phyloP scores from a whole-genome alignment of 2,797 vertebrate genomes.

The Peromyscus aztecus region DNA sequence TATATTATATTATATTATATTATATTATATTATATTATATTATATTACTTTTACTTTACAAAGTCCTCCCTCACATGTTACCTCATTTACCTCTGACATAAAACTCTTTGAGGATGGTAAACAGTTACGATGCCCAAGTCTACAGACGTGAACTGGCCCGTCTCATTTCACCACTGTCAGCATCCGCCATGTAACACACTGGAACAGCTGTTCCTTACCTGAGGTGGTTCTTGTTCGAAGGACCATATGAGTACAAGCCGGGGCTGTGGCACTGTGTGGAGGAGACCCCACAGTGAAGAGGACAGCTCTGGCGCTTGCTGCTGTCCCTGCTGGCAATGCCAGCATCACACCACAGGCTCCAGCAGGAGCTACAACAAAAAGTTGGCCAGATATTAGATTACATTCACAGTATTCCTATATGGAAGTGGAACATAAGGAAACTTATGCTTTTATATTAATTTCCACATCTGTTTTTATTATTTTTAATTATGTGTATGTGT shows the following conservation, averaged over 20 bases:
- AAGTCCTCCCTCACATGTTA: not conserved
- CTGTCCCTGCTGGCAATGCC: slow-evolving; percentile 84
- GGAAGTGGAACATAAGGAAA: not conserved
- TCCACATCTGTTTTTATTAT: not conserved
- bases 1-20: not conserved
- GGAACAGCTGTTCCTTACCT: slow-evolving; percentile 88
- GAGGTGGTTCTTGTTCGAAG: slow-evolving; percentile 95
- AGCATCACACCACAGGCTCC: slow-evolving; percentile 89
- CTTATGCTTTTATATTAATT: not conserved
- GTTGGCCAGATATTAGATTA: not conserved
- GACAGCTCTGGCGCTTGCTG: slow-evolving; percentile 91
- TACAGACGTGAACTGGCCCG: not conserved
- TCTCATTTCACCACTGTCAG: not conserved
- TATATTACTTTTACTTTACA: not conserved
- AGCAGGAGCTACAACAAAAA: slow-evolving; percentile 90
- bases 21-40: not conserved
- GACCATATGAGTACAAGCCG: slow-evolving; percentile 94
- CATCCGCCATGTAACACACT: not conserved
- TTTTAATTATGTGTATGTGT: not conserved
- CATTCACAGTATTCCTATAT: not conserved
- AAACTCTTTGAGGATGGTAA: slow-evolving; percentile 4
- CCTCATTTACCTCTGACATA: not conserved
- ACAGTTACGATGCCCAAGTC: not conserved
- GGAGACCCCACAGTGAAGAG: slow-evolving; percentile 98
- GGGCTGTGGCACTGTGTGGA: slow-evolving; percentile 94